Conservation (phyloP, 2,888 invertebrate genomes). For the Drosophila leonis region DNA sequence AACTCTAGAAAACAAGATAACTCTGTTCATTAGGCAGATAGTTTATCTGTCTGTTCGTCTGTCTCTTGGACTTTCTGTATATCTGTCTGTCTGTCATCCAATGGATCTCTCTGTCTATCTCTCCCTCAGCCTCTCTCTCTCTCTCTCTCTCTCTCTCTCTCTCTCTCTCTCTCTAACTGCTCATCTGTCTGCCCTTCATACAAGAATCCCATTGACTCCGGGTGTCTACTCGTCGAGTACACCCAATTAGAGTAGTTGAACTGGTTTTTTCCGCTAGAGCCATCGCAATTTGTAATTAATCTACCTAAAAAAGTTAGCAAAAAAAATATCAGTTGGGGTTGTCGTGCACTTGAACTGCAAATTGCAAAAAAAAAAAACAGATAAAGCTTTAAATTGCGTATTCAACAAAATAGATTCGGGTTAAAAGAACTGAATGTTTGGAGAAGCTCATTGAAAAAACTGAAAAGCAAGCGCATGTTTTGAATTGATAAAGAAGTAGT, state of each 20-base stretch:
- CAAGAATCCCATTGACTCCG: neutral
- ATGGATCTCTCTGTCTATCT: neutral
- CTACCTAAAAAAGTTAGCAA: neutral
- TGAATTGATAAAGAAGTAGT: too few species aligned
- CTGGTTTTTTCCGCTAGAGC: neutral
- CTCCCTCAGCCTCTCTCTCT: accelerated
- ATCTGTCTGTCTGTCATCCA: neutral
- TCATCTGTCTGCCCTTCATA: neutral
- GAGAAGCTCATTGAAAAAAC: too few species aligned
- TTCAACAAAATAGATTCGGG: neutral
- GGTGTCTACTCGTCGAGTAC: neutral
- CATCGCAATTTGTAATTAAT: slow-evolving; percentile 9
- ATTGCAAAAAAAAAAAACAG: neutral
- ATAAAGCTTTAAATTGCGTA: neutral
- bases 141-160: neutral
- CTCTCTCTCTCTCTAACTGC: neutral
- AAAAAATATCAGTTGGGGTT: neutral
- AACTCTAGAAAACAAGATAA: neutral
- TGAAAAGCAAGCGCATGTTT: too few species aligned
- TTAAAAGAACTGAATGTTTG: too few species aligned
- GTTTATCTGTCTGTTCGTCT: neutral
- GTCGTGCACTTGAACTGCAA: neutral
- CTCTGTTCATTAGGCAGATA: neutral
- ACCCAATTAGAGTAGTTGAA: too few species aligned
- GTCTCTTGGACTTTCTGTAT: neutral